phyloP scores from a whole-genome alignment of 2,797 vertebrate genomes.

The Epinephelus coioides region DNA sequence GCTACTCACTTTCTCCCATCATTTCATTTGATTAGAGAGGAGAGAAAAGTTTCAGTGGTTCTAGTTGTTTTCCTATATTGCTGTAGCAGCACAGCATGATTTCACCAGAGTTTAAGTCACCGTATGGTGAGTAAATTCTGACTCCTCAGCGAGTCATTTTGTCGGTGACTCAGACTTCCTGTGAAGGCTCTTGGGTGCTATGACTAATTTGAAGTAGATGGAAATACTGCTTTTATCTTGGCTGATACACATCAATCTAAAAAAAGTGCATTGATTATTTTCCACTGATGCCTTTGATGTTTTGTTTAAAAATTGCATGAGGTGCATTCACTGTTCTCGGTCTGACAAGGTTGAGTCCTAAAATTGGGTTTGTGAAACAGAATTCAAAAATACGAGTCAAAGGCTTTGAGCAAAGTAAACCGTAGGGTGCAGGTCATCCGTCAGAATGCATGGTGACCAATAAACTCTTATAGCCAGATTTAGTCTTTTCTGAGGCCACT shows the following conservation, averaged over 20 bases:
- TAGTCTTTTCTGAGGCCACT: background rate
- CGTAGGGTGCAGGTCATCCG: background rate
- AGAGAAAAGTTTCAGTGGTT: slow-evolving; percentile 35
- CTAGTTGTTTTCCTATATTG: background rate
- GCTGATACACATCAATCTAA: slow-evolving; percentile 9
- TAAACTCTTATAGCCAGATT: background rate
- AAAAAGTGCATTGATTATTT: background rate
- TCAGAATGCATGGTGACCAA: background rate
- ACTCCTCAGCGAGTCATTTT: slow-evolving; percentile 41
- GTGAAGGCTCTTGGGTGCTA: slow-evolving; percentile 21
- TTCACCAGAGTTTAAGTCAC: slow-evolving; percentile 38
- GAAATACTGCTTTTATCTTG: slow-evolving; percentile 24
- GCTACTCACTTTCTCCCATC: slow-evolving; percentile 56
- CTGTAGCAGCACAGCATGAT: slow-evolving; percentile 12
- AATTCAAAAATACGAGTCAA: background rate
- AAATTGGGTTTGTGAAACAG: background rate
- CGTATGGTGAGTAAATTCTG: slow-evolving; percentile 37
- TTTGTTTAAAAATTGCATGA: background rate
- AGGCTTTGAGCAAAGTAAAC: background rate
- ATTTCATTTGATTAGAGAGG: slow-evolving; percentile 1
- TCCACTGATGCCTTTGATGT: background rate
- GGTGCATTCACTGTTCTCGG: background rate
- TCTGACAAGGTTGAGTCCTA: background rate
- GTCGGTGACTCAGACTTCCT: slow-evolving; percentile 61
- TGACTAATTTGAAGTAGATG: slow-evolving; percentile 51